These are phyloP conservation scores for Xenopus laevis DNA, from an alignment of 2,113 vertebrate species.

Conservation along the genomic window DNA sequence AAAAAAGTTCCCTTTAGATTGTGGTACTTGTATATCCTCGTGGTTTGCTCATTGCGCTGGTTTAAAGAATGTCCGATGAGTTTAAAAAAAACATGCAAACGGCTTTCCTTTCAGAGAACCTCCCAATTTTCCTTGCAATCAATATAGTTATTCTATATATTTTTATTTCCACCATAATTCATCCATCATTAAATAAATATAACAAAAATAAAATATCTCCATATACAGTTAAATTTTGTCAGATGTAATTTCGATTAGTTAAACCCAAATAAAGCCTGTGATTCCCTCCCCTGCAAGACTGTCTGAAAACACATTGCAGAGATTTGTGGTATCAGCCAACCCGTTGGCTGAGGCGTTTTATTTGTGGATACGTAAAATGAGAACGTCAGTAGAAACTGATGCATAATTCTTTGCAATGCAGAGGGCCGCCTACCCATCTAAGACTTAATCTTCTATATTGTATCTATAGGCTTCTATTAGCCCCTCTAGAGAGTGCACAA, in stretches of 20 bases:
- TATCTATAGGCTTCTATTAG: slow-evolving; percentile 91
- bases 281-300: slow-evolving; percentile 21
- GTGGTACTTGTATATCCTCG: slow-evolving; percentile 7
- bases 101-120: slow-evolving; percentile 6
- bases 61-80: slow-evolving; percentile 5
- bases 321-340: slow-evolving; percentile 56
- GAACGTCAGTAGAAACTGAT: slow-evolving; percentile 49
- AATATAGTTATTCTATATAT: slow-evolving; percentile 22
- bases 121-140: slow-evolving; percentile 8
- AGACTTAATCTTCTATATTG: slow-evolving; percentile 77
- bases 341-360: slow-evolving; percentile 47
- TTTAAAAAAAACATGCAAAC: slow-evolving; percentile 21
- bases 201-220: slow-evolving; percentile 43
- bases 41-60: slow-evolving; percentile 13
- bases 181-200: slow-evolving; percentile 35
- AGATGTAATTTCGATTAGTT: not conserved
- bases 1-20: not conserved
- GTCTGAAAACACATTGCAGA: slow-evolving; percentile 32
- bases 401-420: slow-evolving; percentile 45
- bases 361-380: slow-evolving; percentile 52
- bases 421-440: slow-evolving; percentile 51
- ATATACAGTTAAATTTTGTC: slow-evolving; percentile 20
- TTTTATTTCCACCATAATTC: slow-evolving; percentile 22
- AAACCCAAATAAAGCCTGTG: slow-evolving; percentile 2
- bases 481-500: slow-evolving; percentile 95